A percentile compares a stretch with the other conserved stretches of the same genome.
phyloP scores from a whole-genome alignment of 2,797 vertebrate genomes.

The Tenualosa ilisha region DNA sequence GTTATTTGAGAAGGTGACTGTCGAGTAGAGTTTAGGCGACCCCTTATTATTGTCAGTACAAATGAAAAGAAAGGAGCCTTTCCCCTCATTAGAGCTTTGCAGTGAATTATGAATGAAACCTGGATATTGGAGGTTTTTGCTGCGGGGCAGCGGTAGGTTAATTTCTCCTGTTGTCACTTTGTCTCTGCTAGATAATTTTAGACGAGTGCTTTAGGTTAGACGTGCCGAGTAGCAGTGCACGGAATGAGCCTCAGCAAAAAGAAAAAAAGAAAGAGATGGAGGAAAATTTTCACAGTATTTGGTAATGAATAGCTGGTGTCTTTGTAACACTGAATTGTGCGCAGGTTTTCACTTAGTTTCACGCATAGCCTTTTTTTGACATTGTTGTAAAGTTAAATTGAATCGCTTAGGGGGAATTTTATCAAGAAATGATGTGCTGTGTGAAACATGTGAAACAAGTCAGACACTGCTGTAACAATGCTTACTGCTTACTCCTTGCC shows the following conservation, averaged over 20 bases:
- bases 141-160: not conserved
- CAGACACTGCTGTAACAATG: not conserved
- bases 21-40: not conserved
- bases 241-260: not conserved
- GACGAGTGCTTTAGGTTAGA: not conserved
- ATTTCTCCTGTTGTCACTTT: constrained; percentile 31
- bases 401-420: not conserved
- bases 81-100: constrained; percentile 25
- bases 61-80: constrained; percentile 17
- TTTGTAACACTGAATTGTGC: not conserved
- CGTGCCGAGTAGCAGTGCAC: not conserved
- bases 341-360: not conserved
- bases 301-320: not conserved
- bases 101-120: constrained; percentile 29
- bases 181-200: constrained; percentile 9
- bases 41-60: constrained; percentile 17
- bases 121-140: constrained; percentile 27
- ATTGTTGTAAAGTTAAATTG: not conserved
- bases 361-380: not conserved
- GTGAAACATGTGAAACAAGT: not conserved
- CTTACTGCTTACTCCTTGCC: not conserved
- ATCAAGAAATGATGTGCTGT: not conserved
- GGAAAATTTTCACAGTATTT: not conserved
- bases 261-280: not conserved
- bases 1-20: not conserved